A percentile compares a stretch with the other conserved stretches of the same genome.
Conservation (phyloP, 2,888 invertebrate genomes). For the Drosophila fulvimacula region DNA sequence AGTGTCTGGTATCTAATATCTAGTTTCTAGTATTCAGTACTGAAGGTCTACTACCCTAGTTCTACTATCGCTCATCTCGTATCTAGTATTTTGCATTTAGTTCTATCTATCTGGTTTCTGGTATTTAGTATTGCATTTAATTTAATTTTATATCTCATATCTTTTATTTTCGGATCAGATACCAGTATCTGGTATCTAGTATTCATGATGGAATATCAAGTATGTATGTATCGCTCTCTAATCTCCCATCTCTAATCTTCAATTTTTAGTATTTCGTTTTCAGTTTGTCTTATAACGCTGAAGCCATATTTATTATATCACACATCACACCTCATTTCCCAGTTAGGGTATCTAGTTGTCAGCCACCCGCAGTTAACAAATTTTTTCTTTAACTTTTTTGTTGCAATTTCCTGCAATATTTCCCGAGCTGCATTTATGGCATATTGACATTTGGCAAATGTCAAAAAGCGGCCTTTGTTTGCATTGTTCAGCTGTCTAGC, state of each 20-base stretch:
- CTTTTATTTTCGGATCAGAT: too few relatives aligned
- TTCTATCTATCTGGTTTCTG: background rate
- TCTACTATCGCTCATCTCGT: too few relatives aligned
- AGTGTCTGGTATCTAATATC: background rate
- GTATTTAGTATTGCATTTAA: too few relatives aligned
- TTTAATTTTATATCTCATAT: too few relatives aligned
- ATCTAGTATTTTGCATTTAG: background rate
- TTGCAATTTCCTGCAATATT: slow-evolving; percentile 22
- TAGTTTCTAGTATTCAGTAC: background rate
- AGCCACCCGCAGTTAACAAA: background rate
- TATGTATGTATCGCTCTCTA: too few relatives aligned
- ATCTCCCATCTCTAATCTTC: too few relatives aligned
- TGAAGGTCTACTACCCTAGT: too few relatives aligned
- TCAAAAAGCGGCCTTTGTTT: slow-evolving; percentile 68
- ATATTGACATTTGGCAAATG: slow-evolving; percentile 77
- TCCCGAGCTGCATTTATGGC: slow-evolving; percentile 53
- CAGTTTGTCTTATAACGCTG: too few relatives aligned
- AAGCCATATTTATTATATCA: too few relatives aligned
- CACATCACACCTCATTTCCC: too few relatives aligned
- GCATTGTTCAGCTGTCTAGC: slow-evolving; percentile 31
- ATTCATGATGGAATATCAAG: background rate
- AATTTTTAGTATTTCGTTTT: too few relatives aligned
- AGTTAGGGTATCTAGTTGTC: slow-evolving; percentile 6
- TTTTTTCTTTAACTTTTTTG: slow-evolving; percentile 2
- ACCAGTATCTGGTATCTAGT: background rate